These are phyloP conservation scores for Piprites chloris DNA, from an alignment of 2,113 vertebrate genomes.

Conservation along the genomic window DNA sequence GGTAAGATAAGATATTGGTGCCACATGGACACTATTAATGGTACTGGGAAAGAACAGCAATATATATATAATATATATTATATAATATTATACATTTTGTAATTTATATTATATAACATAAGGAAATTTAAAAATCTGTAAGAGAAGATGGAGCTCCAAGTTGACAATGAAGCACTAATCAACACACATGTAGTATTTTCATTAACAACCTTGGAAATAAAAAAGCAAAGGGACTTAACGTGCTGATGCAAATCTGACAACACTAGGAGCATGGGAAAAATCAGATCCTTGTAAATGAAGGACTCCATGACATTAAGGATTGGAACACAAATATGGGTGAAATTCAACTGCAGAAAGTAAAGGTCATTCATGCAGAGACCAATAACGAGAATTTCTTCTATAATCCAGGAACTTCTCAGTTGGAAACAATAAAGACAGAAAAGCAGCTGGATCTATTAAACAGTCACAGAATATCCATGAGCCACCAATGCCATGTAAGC, in stretches of 20 bases:
- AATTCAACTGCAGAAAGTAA: constrained; percentile 39
- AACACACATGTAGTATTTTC: neutral
- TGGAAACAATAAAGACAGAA: constrained; percentile 42
- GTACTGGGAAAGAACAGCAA: neutral
- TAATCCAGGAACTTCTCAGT: constrained; percentile 14
- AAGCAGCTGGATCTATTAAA: constrained; percentile 38
- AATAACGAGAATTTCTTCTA: constrained; percentile 35
- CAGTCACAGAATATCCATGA: neutral
- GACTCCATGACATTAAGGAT: neutral
- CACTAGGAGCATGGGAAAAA: neutral
- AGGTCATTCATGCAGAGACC: constrained; percentile 20
- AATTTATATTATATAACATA: neutral
- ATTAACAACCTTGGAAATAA: neutral
- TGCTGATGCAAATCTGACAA: neutral
- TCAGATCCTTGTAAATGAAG: neutral
- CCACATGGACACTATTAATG: neutral
- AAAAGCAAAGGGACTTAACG: neutral
- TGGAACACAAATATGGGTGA: neutral
- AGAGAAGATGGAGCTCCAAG: neutral
- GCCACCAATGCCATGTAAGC: neutral
- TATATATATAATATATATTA: neutral
- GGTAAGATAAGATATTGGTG: neutral
- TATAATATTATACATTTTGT: too few species aligned
- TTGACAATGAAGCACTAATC: neutral
- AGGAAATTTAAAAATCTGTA: neutral